phyloP scores from a whole-genome alignment of 1,140 invertebrate species.

The Coptotermes formosanus region DNA sequence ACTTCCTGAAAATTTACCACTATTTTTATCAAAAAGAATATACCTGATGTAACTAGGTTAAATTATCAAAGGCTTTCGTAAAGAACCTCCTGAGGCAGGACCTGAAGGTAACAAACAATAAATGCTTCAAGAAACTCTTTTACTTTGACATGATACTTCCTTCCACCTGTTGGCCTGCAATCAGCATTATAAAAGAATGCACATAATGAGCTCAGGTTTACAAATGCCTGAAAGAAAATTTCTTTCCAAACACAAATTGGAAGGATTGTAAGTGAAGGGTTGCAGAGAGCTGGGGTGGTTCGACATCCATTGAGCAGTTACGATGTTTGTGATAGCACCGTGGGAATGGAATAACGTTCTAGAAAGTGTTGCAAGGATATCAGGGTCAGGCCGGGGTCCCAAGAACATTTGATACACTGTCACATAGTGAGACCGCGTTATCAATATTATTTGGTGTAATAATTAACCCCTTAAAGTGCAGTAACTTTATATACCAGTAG shows the following conservation, averaged over 20 bases:
- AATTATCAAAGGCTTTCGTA: background rate
- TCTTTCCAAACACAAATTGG: background rate
- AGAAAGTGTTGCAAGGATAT: too few species aligned
- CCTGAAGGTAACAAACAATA: background rate
- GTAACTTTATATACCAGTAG: too few species aligned
- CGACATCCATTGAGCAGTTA: background rate
- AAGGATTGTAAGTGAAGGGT: background rate
- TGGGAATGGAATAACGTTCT: background rate
- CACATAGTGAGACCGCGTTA: too few species aligned
- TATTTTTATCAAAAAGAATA: background rate
- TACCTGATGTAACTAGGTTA: conserved; percentile 16
- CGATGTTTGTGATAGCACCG: background rate
- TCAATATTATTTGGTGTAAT: too few species aligned
- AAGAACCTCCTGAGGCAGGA: background rate
- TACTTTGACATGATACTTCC: background rate
- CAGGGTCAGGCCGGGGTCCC: too few species aligned
- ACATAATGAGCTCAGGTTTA: background rate
- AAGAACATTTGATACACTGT: too few species aligned
- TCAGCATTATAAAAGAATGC: background rate
- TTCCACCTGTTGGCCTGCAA: background rate
- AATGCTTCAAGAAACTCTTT: background rate
- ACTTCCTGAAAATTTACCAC: background rate
- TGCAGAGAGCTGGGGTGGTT: background rate
- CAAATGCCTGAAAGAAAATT: background rate
- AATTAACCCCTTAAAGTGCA: too few species aligned